These are phyloP conservation scores for Percina caprodes DNA, from an alignment of 2,113 vertebrate genomes.

Conservation along the genomic window DNA sequence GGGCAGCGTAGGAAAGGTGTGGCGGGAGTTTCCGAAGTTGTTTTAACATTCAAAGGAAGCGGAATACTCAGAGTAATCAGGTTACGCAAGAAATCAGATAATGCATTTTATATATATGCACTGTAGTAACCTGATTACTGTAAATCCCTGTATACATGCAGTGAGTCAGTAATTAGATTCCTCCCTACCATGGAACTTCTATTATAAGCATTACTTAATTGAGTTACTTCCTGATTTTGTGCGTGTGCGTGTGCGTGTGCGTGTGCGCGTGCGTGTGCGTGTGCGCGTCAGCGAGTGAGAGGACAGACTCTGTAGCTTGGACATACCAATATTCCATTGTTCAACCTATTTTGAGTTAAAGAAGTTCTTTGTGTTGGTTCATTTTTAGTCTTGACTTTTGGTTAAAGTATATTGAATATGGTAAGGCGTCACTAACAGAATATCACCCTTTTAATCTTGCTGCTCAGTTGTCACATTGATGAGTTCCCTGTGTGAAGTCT, in stretches of 20 bases:
- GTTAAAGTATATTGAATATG: background rate
- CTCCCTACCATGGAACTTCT: background rate
- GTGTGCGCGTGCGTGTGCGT: too few relatives aligned
- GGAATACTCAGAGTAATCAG: background rate
- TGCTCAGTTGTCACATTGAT: background rate
- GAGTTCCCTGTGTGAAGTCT: background rate
- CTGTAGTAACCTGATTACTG: background rate
- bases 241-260: background rate
- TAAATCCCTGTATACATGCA: background rate
- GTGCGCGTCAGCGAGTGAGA: background rate
- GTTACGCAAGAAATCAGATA: background rate
- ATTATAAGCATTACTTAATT: background rate
- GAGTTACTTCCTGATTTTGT: background rate
- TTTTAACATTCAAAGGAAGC: background rate
- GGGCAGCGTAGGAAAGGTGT: too few relatives aligned
- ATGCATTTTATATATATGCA: background rate
- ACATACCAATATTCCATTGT: background rate
- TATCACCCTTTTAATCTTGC: background rate
- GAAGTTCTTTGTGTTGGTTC: background rate
- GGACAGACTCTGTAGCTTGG: too few relatives aligned
- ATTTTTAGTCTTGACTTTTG: background rate
- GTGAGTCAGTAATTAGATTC: background rate
- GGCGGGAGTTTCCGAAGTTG: too few relatives aligned
- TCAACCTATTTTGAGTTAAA: background rate
- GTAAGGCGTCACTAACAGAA: background rate